Conservation (phyloP, 2,888 invertebrate genomes). For the Thereva nobilitata region DNA sequence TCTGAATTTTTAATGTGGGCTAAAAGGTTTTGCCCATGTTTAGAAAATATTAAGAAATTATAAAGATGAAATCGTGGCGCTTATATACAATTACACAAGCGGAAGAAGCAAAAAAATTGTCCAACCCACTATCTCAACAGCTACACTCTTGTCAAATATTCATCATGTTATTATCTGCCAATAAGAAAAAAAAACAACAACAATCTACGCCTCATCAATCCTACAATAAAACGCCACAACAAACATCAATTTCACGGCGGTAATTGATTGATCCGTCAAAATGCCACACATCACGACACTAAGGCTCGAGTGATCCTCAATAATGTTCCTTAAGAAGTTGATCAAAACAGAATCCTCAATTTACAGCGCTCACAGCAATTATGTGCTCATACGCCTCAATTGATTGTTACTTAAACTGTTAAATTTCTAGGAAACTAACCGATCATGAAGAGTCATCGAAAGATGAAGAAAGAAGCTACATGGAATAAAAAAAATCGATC, state of each 20-base stretch:
- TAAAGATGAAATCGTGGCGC: too few relatives aligned
- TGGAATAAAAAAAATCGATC: constrained; percentile 3
- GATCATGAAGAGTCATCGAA: background rate
- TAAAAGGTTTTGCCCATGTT: constrained; percentile 2
- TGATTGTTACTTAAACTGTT: constrained; percentile 20
- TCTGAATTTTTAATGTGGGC: constrained; percentile 7
- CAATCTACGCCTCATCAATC: background rate
- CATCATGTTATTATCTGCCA: too few relatives aligned
- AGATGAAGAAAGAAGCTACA: constrained; percentile 10
- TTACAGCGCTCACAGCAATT: constrained; percentile 17
- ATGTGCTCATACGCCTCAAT: constrained; percentile 17
- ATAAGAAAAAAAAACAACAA: too few relatives aligned
- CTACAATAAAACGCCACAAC: constrained; percentile 15
- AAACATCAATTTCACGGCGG: constrained; percentile 3
- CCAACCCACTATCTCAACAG: too few relatives aligned
- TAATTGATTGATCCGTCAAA: constrained; percentile 11
- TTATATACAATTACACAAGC: too few relatives aligned
- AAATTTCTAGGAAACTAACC: background rate
- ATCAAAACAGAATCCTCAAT: constrained; percentile 5
- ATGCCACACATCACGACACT: constrained; percentile 20
- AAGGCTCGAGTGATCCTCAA: constrained; percentile 1
- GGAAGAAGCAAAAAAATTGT: too few relatives aligned
- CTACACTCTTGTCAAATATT: too few relatives aligned
- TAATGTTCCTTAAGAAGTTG: background rate
- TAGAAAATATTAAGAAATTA: background rate